phyloP scores from a whole-genome alignment of 2,797 vertebrate genomes.

The Apogon talboti region DNA sequence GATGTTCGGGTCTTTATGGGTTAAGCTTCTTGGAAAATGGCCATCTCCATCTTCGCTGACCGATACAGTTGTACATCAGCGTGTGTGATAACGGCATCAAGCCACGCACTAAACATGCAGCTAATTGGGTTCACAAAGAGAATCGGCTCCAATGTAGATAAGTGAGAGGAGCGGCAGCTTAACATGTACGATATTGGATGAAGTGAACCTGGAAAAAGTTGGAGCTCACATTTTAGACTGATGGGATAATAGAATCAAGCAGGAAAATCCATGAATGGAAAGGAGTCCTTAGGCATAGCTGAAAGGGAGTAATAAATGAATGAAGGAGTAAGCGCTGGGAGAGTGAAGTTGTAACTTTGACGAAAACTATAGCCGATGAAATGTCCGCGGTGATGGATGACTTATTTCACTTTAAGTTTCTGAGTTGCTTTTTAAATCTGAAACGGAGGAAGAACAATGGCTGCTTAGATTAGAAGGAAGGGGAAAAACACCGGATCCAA shows the following conservation, averaged over 20 bases:
- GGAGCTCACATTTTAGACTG: conserved; percentile 33
- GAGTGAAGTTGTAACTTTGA: conserved; percentile 51
- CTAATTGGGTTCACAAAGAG: conserved; percentile 19
- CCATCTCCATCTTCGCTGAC: too few relatives aligned
- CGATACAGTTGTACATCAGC: not conserved
- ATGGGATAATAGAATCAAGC: conserved; percentile 34
- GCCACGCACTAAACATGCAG: conserved; percentile 9
- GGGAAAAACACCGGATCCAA: not conserved
- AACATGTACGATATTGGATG: not conserved
- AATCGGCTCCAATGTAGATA: conserved; percentile 1
- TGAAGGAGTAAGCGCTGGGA: conserved; percentile 28
- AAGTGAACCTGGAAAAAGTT: conserved; percentile 24
- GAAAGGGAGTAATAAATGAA: conserved; percentile 54
- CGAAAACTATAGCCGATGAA: conserved; percentile 52
- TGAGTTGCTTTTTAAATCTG: conserved; percentile 25
- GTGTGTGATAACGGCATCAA: conserved; percentile 14
- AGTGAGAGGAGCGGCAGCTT: conserved; percentile 19
- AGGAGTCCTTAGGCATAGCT: conserved; percentile 45
- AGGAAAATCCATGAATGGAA: conserved; percentile 41
- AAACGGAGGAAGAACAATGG: conserved; percentile 16
- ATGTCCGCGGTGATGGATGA: conserved; percentile 50
- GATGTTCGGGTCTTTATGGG: too few relatives aligned
- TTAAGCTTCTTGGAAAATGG: too few relatives aligned
- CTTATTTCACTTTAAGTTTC: conserved; percentile 34
- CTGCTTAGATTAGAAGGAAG: not conserved